Conservation (phyloP, 2,113 vertebrate species). For the Rhinolophus sinicus region DNA sequence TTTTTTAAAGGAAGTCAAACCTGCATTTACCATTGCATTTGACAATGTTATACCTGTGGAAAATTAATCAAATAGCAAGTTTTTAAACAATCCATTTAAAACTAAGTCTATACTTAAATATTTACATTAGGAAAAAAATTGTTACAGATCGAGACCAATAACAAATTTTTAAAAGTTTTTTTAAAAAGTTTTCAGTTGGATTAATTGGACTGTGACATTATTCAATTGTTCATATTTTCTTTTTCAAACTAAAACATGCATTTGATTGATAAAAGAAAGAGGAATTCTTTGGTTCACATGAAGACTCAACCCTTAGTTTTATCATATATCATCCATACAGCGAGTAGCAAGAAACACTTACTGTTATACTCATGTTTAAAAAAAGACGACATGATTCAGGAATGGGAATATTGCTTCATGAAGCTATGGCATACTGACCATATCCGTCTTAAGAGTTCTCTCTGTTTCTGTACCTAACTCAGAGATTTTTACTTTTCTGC, state of each 20-base stretch:
- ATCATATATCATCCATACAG: background rate
- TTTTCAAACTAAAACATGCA: constrained; percentile 11
- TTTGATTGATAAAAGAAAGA: constrained; percentile 43
- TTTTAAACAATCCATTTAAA: constrained; percentile 62
- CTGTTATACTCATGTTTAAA: background rate
- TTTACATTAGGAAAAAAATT: constrained; percentile 43
- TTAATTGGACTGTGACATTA: background rate
- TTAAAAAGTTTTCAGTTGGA: background rate
- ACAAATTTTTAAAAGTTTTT: background rate
- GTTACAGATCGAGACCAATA: constrained; percentile 15
- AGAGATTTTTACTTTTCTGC: background rate
- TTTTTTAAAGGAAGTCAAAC: constrained; percentile 95
- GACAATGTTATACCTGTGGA: constrained; percentile 92
- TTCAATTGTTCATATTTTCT: background rate
- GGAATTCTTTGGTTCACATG: background rate
- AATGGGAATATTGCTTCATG: background rate
- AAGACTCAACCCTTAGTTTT: constrained; percentile 31
- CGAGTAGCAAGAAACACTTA: background rate
- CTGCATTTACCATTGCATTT: constrained; percentile 96
- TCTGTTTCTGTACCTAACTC: background rate
- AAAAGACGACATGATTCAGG: constrained; percentile 10
- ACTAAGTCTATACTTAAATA: constrained; percentile 52
- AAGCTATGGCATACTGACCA: background rate
- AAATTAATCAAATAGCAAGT: constrained; percentile 69
- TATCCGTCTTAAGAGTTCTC: constrained; percentile 2